These are phyloP conservation scores for Candoia aspera DNA, from an alignment of 2,113 vertebrate species.

Conservation along the genomic window DNA sequence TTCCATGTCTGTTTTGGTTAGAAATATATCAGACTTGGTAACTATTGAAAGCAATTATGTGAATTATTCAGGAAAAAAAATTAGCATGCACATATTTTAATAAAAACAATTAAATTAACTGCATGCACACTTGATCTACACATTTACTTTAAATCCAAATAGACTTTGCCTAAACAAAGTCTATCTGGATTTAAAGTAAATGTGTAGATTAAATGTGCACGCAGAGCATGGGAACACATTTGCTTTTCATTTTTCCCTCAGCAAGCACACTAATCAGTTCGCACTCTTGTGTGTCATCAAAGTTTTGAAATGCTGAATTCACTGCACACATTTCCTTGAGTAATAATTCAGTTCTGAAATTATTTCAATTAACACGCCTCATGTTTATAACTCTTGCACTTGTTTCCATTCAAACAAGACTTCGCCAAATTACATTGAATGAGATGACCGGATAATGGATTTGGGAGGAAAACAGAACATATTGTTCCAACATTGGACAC, in stretches of 20 bases:
- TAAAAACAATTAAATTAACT: constrained; percentile 59
- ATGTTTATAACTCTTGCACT: constrained; percentile 36
- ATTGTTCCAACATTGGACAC: constrained; percentile 11
- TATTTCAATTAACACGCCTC: constrained; percentile 35
- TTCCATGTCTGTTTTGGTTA: constrained; percentile 44
- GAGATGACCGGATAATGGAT: constrained; percentile 23
- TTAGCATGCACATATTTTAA: constrained; percentile 54
- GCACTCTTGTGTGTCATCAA: constrained; percentile 27
- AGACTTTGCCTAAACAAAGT: constrained; percentile 22
- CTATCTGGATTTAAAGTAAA: constrained; percentile 49
- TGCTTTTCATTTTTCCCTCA: constrained; percentile 32
- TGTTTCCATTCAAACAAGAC: constrained; percentile 51
- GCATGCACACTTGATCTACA: too few species aligned
- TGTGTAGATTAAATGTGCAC: constrained; percentile 35
- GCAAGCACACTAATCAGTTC: constrained; percentile 40
- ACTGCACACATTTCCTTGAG: constrained; percentile 32
- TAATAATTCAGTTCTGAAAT: constrained; percentile 20
- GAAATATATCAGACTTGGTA: constrained; percentile 51
- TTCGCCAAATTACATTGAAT: constrained; percentile 27
- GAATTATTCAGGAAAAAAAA: constrained; percentile 68
- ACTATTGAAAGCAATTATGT: constrained; percentile 66
- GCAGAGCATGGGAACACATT: not conserved
- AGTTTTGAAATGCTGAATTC: constrained; percentile 35
- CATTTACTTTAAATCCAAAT: too few species aligned
- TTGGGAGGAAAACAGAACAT: not conserved